phyloP scores from a whole-genome alignment of 2,113 vertebrate genomes.

The Cepphus grylle region DNA sequence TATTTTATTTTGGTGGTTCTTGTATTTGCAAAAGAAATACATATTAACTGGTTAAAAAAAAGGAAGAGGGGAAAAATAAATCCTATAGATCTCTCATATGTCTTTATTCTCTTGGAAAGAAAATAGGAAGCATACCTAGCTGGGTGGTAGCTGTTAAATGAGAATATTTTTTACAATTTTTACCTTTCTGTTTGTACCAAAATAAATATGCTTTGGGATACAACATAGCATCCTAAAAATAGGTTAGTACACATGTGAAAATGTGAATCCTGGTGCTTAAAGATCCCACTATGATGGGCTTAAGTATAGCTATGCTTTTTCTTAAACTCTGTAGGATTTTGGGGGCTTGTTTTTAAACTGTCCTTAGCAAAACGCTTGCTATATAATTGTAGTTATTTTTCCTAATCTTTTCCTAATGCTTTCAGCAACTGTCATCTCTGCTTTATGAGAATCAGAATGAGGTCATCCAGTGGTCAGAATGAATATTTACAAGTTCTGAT shows the following conservation, averaged over 20 bases:
- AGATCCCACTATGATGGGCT: neutral
- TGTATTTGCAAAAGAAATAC: neutral
- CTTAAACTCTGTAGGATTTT: neutral
- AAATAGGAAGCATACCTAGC: neutral
- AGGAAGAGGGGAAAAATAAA: neutral
- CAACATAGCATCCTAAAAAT: neutral
- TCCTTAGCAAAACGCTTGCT: neutral
- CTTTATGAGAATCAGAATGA: neutral
- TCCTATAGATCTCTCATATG: neutral
- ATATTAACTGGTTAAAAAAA: neutral
- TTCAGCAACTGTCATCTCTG: neutral
- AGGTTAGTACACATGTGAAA: neutral
- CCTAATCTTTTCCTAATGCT: neutral
- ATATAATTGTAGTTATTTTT: neutral
- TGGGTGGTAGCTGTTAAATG: neutral
- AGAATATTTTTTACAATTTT: neutral
- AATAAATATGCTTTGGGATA: neutral
- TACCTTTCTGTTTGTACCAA: neutral
- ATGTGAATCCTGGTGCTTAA: neutral
- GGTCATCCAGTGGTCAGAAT: neutral
- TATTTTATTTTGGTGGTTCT: neutral
- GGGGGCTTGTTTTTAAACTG: neutral
- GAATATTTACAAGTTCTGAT: neutral
- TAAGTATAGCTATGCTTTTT: neutral
- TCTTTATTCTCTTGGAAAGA: neutral